A percentile compares a stretch with the other conserved stretches of the same genome.
These are phyloP conservation scores for Dipodomys spectabilis DNA, from an alignment of 2,113 vertebrate genomes.

Conservation along the genomic window DNA sequence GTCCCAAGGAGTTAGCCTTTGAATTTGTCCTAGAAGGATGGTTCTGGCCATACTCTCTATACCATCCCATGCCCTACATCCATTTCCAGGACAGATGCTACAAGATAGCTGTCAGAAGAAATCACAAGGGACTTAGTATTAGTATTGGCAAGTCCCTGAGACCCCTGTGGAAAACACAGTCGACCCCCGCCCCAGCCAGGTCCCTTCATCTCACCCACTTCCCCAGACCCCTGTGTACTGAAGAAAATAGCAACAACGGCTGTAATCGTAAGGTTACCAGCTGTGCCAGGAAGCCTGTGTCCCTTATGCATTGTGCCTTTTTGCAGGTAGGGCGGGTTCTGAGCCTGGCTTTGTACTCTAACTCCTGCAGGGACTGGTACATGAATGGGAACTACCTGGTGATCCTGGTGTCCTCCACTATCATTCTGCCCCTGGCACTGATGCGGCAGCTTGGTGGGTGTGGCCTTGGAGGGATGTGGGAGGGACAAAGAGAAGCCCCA, in stretches of 20 bases:
- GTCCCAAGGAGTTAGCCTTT: neutral
- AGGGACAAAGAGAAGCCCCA: accelerated
- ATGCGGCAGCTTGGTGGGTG: conserved; percentile 98
- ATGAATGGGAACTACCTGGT: conserved; percentile 98
- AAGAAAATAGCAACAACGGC: neutral
- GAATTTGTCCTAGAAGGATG: neutral
- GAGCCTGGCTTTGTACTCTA: conserved; percentile 32
- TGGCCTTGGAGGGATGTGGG: neutral
- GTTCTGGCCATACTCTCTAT: neutral
- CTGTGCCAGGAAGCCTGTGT: neutral
- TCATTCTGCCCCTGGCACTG: conserved; percentile 95
- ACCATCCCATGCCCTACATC: neutral
- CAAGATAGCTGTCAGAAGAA: neutral
- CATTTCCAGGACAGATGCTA: neutral
- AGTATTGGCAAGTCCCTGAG: conserved; percentile 15
- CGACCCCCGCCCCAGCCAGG: neutral
- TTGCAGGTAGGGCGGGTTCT: neutral
- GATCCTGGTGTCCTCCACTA: conserved; percentile 91
- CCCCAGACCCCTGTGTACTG: neutral
- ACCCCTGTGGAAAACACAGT: neutral
- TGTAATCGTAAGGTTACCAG: accelerated
- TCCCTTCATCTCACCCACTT: neutral
- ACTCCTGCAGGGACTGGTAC: conserved; percentile 93
- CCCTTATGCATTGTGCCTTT: neutral
- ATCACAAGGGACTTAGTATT: neutral